A percentile compares a stretch with the other conserved stretches of the same genome.
Evolutionary conservation across 2,113 vertebrate species (phyloP).

Genomic region (Pyrgilauda ruficollis): DNA sequence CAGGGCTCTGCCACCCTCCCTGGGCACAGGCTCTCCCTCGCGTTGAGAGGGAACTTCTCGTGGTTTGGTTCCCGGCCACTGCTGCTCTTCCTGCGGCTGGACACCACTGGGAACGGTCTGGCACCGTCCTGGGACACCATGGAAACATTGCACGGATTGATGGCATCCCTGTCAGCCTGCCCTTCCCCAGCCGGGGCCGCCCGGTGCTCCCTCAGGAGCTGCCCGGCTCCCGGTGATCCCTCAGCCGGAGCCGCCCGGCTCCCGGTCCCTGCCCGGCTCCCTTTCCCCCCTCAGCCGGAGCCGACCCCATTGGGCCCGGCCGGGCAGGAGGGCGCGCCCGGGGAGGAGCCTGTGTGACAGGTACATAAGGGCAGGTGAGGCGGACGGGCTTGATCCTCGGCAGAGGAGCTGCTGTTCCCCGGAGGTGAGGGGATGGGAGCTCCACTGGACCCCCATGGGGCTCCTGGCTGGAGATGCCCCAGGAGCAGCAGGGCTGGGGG

Average conservation of each 20-base stretch:
- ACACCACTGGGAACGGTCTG: accelerated
- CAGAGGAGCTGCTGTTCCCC: accelerated
- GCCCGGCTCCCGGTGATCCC: too few relatives aligned
- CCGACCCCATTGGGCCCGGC: neutral
- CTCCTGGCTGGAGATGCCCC: neutral
- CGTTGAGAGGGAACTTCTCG: accelerated
- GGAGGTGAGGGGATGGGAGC: neutral
- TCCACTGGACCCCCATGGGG: accelerated
- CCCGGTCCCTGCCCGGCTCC: too few relatives aligned
- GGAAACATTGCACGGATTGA: accelerated
- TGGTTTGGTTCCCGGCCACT: accelerated
- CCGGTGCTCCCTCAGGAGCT: too few relatives aligned
- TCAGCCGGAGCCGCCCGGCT: too few relatives aligned
- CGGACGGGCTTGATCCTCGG: accelerated
- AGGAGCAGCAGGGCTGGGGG: accelerated
- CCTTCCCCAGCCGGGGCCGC: too few relatives aligned
- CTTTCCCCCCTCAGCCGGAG: too few relatives aligned
- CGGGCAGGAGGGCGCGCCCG: neutral
- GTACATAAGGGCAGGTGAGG: neutral
- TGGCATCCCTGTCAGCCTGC: too few relatives aligned
- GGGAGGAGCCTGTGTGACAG: neutral
- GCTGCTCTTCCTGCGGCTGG: neutral
- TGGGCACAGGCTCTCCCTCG: accelerated
- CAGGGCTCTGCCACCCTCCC: neutral
- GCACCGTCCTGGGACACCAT: neutral